These are phyloP conservation scores for Dreissena rostriformis DNA, from an alignment of 1,140 invertebrate species.

Conservation along the genomic window DNA sequence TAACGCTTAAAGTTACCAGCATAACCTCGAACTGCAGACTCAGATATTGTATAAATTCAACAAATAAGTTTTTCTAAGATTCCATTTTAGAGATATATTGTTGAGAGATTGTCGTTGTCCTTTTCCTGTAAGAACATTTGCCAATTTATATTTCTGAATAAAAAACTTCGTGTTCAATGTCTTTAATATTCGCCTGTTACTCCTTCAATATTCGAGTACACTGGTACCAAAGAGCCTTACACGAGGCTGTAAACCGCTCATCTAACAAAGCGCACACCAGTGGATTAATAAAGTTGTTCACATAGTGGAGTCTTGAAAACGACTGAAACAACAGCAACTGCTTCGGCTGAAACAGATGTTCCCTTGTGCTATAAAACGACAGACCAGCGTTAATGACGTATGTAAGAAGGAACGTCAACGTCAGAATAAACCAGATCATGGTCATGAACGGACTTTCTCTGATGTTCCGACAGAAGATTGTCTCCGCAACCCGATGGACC, in stretches of 20 bases:
- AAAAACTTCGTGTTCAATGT: too few relatives aligned
- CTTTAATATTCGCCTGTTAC: too few relatives aligned
- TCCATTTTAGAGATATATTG: too few relatives aligned
- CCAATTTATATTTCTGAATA: too few relatives aligned
- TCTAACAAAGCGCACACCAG: constrained; percentile 55
- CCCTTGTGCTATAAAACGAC: constrained; percentile 25
- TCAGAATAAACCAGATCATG: constrained; percentile 58
- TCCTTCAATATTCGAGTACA: too few relatives aligned
- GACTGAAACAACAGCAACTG: constrained; percentile 25
- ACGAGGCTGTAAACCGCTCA: constrained; percentile 40
- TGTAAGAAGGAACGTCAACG: constrained; percentile 47
- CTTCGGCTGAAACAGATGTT: constrained; percentile 12
- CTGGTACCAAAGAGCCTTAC: background rate
- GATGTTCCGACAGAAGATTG: background rate
- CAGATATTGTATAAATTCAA: too few relatives aligned
- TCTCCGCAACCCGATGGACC: background rate
- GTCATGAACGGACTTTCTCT: constrained; percentile 17
- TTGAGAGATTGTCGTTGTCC: too few relatives aligned
- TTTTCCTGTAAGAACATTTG: too few relatives aligned
- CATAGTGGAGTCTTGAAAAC: constrained; percentile 45
- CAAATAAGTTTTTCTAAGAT: too few relatives aligned
- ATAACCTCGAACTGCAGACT: too few relatives aligned
- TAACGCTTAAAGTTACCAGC: too few relatives aligned
- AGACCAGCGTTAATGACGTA: constrained; percentile 24
- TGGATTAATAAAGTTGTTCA: constrained; percentile 60